A percentile compares a stretch with the other conserved stretches of the same genome.
phyloP scores from a whole-genome alignment of 2,113 vertebrate genomes.

The Eudyptes chrysolophus region DNA sequence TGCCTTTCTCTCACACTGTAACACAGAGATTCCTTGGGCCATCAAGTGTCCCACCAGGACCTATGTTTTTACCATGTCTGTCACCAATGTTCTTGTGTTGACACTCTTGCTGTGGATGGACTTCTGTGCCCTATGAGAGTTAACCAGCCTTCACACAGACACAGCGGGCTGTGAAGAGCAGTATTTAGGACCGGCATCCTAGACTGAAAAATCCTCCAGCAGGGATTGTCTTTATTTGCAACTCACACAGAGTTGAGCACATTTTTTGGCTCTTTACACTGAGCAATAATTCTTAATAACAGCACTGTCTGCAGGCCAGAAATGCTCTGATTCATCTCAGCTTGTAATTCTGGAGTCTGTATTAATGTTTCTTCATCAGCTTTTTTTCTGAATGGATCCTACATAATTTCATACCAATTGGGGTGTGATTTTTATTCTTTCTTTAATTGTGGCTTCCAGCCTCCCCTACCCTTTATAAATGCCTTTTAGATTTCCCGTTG shows the following conservation, averaged over 20 bases:
- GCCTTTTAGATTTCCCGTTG: neutral
- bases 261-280: slow-evolving; percentile 30
- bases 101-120: neutral
- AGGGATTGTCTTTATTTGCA: slow-evolving; percentile 12
- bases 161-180: neutral
- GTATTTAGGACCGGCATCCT: neutral
- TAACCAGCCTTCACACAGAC: neutral
- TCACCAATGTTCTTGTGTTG: neutral
- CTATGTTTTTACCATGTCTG: neutral
- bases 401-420: neutral
- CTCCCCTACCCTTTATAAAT: neutral
- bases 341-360: slow-evolving; percentile 27
- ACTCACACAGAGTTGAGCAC: slow-evolving; percentile 7
- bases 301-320: slow-evolving; percentile 42
- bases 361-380: neutral
- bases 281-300: slow-evolving; percentile 51
- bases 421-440: neutral
- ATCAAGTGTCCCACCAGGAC: neutral
- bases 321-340: slow-evolving; percentile 49
- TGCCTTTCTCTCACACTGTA: neutral
- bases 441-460: neutral
- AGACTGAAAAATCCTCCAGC: neutral
- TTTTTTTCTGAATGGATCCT: slow-evolving; percentile 44
- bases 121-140: neutral
- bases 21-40: neutral